phyloP scores from a whole-genome alignment of 2,888 invertebrate species.

The Sphinx pinastri region DNA sequence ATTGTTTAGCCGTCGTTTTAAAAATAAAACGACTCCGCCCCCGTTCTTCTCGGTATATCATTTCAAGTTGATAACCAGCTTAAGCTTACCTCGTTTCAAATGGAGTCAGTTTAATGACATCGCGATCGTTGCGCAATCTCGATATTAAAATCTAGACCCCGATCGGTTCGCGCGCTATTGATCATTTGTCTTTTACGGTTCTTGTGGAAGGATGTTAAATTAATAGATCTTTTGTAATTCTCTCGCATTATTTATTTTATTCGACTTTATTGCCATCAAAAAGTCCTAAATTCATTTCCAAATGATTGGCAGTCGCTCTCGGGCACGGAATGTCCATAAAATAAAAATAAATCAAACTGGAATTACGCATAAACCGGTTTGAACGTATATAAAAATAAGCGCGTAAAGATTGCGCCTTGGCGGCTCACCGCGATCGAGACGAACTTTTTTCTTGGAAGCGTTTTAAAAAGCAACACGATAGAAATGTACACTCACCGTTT shows the following conservation, averaged over 20 bases:
- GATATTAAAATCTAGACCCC: slow-evolving; percentile 58
- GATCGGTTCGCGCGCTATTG: slow-evolving; percentile 52
- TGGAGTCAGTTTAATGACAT: slow-evolving; percentile 55
- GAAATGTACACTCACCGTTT: background rate
- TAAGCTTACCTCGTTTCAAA: slow-evolving; percentile 51
- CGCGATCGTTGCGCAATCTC: slow-evolving; percentile 54
- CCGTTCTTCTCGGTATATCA: slow-evolving; percentile 25
- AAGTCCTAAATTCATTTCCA: slow-evolving; percentile 1
- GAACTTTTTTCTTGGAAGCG: background rate
- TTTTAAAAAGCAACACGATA: background rate
- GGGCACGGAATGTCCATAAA: slow-evolving; percentile 13
- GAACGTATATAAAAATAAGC: background rate
- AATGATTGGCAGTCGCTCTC: slow-evolving; percentile 7
- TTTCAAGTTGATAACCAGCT: slow-evolving; percentile 48
- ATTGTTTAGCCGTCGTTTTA: slow-evolving; percentile 13
- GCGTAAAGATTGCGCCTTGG: background rate
- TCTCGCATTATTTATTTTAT: slow-evolving; percentile 42
- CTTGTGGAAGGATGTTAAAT: slow-evolving; percentile 63
- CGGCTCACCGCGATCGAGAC: background rate
- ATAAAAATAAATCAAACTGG: slow-evolving; percentile 23
- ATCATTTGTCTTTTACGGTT: slow-evolving; percentile 69
- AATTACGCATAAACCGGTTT: slow-evolving; percentile 24
- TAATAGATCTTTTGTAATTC: slow-evolving; percentile 56
- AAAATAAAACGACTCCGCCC: slow-evolving; percentile 17
- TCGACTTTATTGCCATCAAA: slow-evolving; percentile 30